These are phyloP conservation scores for Ischnus inquisitorius DNA, from an alignment of 2,888 invertebrate genomes.

Conservation along the genomic window DNA sequence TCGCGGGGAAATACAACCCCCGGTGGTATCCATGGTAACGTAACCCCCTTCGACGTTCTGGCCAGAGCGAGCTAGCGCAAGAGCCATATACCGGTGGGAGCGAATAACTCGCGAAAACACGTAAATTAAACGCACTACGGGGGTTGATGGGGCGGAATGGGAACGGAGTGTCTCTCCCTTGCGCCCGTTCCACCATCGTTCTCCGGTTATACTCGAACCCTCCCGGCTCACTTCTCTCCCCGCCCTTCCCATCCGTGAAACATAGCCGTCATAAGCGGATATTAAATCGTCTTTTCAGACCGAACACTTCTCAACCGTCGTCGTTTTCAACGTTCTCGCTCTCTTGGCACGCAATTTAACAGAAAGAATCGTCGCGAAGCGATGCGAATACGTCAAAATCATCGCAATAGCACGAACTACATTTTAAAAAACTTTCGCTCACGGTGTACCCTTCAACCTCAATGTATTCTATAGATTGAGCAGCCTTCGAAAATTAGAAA, in stretches of 20 bases:
- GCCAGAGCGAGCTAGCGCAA: slow-evolving; percentile 40
- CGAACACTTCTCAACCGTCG: slow-evolving; percentile 38
- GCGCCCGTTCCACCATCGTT: slow-evolving; percentile 58
- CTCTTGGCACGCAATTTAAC: slow-evolving; percentile 19
- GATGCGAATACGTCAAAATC: slow-evolving; percentile 15
- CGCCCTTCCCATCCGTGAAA: slow-evolving; percentile 70
- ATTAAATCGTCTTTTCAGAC: slow-evolving; percentile 74
- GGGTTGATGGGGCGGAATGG: slow-evolving; percentile 83
- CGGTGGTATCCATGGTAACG: slow-evolving; percentile 81
- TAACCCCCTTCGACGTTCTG: slow-evolving; percentile 75
- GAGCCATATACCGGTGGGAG: slow-evolving; percentile 69
- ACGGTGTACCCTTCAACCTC: neutral
- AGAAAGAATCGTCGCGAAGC: slow-evolving; percentile 1
- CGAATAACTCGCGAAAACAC: slow-evolving; percentile 85
- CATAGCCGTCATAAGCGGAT: slow-evolving; percentile 82
- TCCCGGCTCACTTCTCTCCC: slow-evolving; percentile 18
- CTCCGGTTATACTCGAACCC: slow-evolving; percentile 8
- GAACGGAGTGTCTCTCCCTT: slow-evolving; percentile 78
- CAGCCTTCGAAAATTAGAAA: too few species aligned
- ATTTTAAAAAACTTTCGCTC: neutral
- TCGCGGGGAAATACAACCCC: slow-evolving; percentile 74
- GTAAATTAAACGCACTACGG: slow-evolving; percentile 85
- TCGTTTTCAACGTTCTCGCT: neutral
- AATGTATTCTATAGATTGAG: too few species aligned
- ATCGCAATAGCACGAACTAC: neutral